Base-by-base conservation (phyloP, 2,797 vertebrate genomes). In the Pygocentrus nattereri region DNA sequence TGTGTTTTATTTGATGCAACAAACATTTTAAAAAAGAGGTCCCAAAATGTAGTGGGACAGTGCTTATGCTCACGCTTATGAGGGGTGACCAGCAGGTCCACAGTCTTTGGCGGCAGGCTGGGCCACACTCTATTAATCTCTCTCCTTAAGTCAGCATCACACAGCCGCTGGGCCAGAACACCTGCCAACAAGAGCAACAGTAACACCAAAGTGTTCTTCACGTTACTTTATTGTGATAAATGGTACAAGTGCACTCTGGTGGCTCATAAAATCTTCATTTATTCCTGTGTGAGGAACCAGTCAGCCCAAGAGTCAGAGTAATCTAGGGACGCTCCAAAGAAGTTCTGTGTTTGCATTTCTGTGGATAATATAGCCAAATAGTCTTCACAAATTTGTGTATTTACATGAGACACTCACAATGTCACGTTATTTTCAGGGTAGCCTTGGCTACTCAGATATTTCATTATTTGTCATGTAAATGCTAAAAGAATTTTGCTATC, bases 111-210 rank as follows among this genome's bases (percentile, higher is more conserved):
- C 4, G 96, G 95, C 41, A 99, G 93, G 78, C 92, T 99, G 80
- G 97, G 96, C 98, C 98, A 99, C 58, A 99, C 97, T n/a, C 95
- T 89, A 0, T 91, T 92, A 73, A 99, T 94, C 92, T 99, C 98
- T 86, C 97, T 96, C 86, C 96, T 96, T 77, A 99, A 86, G 82
- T 99, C 96, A 0, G 93, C 95, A 1, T 99, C 98, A 2, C 95
- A 95, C 88, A 98, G 92, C 56, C 93, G 94, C 89, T 99, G 97
- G 34, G 97, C 96, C 34, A 97, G 92, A 41, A 97, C 96, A 0
- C 96, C 96, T 97, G 88, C 31, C 49, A 73, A 69, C 3, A 44
- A 56, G 49, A 76, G 80, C 74, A 82, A 84, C 78, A 78, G 62
- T 12, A 65, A 38, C n/a, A 27, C 0, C 10, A 27, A 49, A 68